Evolutionary conservation across 2,113 vertebrate species (phyloP), one percentile per base, ranked within the genome.

Genomic region (Polypterus bichir): DNA sequence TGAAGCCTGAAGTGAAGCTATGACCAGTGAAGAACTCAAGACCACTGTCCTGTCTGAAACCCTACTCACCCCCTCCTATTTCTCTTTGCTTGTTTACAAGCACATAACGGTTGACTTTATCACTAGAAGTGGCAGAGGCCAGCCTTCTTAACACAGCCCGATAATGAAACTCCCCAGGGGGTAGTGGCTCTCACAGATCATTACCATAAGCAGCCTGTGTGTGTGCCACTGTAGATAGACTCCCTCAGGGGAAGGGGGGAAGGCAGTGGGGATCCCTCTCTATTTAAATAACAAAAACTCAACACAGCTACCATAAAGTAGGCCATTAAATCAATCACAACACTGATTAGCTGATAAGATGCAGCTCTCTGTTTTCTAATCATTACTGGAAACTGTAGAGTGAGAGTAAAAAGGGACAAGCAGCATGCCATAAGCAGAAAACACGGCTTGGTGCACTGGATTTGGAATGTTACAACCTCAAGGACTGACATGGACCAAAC

Each of bases 121-220:
- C 63, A 62, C 54, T 11, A 46, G 44, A 53, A 47, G 61, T 55
- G 47, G 54, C 54, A 49, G 59, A 55, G 67, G 55, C 55, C 51
- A 27, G 47, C 46, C 27, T 59, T 64, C 59, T 64, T 57, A 61
- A 59, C 27, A 49, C 48, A 11, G 10, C 49, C 59, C 5, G 59
- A 60, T 61, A 54, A 65, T 57, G 59, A 44, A 61, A 61, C 54
- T 47, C 67, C 49, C 65, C 64, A 44, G 62, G 49, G 63, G 66
- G 63, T 55, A 49, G 60, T 69, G 56, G 63, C 57, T 49, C 57
- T 57, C 64, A 69, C 57, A 64, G 73, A 70, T 83, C 79, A 86
- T 88, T 88, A 86, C 75, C 86, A 86, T 88, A 86, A 86, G 82
- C 86, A 84, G 81, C 81, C 76, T 79, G 86, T 74, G 81, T 86